Base-by-base conservation (phyloP, 2,113 vertebrate species). In the Capreolus pygargus region DNA sequence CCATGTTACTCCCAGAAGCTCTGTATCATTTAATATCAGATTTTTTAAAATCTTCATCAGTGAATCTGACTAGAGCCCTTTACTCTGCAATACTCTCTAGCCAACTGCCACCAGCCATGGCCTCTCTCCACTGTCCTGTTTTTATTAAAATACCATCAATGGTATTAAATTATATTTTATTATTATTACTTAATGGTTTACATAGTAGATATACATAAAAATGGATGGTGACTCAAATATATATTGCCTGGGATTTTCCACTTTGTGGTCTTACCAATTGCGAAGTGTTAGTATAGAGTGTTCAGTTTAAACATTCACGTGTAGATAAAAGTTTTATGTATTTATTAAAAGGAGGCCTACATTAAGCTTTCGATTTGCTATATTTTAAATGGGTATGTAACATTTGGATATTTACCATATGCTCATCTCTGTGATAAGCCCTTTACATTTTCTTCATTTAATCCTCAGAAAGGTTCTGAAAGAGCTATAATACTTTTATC, bases 301-400 rank as follows among this genome's bases (percentile, higher is more conserved):
- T 7, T 93, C 6, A 94, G 52, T 94, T 83, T 82, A 91, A 95
- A 97, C 21, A 96, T 52, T 87, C n/a, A 90, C 64, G 13, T 88
- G 9, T 15, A 81, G 74, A 90, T 57, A 94, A 67, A 86, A 88
- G 76, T 60, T 57, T 82, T 84, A 95, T 6, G 28, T 84, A 54
- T 52, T 97, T 97, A n/a, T 94, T 94, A 82, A 89, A 96, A 84
- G 30, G 52, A 85, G 4, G 1, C 33, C 78, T 96, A n/a, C 4
- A 33, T 89, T 78, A 97, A 97, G 15, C 36, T 8, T 92, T 95
- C 79, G 19, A 45, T 70, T 84, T 92, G 17, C 64, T 95, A 87
- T 83, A 28, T 86, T 93, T 96, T 90, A 90, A 61, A 39, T 58
- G 58, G 36, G 14, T 28, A 83, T 89, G 33, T 78, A 58, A 76